Conservation (phyloP, 2,113 vertebrate genomes). For the Albula glossodonta region DNA sequence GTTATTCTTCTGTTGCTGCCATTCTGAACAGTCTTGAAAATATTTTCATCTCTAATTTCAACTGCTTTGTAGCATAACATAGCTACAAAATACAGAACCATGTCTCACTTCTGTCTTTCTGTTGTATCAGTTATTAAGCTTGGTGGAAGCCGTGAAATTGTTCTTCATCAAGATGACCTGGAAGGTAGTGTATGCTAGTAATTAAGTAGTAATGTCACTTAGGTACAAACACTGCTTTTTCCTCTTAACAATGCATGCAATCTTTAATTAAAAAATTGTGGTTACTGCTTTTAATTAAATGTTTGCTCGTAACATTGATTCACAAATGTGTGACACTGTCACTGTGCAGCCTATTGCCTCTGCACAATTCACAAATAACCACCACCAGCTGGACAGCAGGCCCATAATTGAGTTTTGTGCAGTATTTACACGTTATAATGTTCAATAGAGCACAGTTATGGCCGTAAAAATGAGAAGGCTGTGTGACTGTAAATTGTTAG, state of each 20-base stretch:
- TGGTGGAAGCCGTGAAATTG: constrained; percentile 79
- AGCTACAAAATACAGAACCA: not conserved
- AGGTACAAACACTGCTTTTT: not conserved
- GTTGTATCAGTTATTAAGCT: constrained; percentile 78
- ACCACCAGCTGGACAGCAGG: too few species aligned
- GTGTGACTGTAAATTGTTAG: too few species aligned
- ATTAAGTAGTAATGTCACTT: not conserved
- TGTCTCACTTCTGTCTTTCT: constrained; percentile 48
- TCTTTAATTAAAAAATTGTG: not conserved
- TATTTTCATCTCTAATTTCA: too few species aligned
- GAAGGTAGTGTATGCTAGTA: constrained; percentile 75
- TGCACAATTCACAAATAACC: too few species aligned
- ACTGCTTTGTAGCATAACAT: not conserved
- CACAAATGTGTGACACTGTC: too few species aligned
- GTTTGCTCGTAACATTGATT: not conserved
- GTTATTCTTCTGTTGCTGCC: too few species aligned
- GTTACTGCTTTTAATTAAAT: not conserved
- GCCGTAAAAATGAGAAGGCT: too few species aligned
- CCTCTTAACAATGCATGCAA: not conserved
- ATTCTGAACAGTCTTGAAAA: too few species aligned
- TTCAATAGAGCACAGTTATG: too few species aligned
- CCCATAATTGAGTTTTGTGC: too few species aligned
- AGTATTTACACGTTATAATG: too few species aligned
- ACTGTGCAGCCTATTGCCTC: too few species aligned
- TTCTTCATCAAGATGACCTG: constrained; percentile 82